Conservation (phyloP, 2,888 invertebrate genomes). For the Alloplasta piceator region DNA sequence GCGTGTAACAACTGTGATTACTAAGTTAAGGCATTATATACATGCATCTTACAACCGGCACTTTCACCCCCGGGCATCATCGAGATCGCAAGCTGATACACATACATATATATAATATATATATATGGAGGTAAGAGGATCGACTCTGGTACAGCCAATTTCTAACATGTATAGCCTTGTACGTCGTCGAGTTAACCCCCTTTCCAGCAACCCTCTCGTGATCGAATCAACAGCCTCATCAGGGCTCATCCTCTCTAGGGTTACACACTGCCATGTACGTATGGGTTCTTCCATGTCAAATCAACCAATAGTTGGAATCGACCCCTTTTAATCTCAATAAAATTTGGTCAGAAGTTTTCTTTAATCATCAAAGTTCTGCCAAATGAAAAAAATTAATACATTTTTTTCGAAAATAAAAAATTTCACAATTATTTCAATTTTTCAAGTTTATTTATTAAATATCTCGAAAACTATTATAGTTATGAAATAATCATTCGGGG, state of each 20-base stretch:
- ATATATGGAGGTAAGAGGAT: constrained; percentile 20
- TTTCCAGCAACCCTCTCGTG: constrained; percentile 62
- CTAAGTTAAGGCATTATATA: constrained; percentile 9
- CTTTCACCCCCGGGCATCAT: constrained; percentile 57
- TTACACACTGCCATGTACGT: too few relatives aligned
- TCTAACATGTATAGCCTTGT: constrained; percentile 21
- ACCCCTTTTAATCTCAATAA: too few relatives aligned
- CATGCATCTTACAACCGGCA: constrained; percentile 47
- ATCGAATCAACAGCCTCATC: constrained; percentile 82
- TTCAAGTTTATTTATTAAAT: too few relatives aligned
- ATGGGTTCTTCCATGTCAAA: too few relatives aligned
- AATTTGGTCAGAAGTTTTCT: too few relatives aligned
- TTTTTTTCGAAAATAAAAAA: too few relatives aligned
- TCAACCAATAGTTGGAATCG: too few relatives aligned
- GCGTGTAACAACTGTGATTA: constrained; percentile 45
- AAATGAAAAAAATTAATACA: too few relatives aligned
- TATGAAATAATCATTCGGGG: too few relatives aligned
- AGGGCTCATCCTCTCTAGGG: constrained; percentile 74
- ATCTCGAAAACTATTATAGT: too few relatives aligned
- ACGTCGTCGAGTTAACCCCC: constrained; percentile 47
- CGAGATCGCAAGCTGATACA: constrained; percentile 22
- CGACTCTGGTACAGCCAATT: constrained; percentile 54
- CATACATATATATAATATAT: constrained; percentile 11
- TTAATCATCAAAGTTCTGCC: too few relatives aligned
- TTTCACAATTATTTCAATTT: too few relatives aligned